phyloP scores from a whole-genome alignment of 1,140 invertebrate genomes.

The Drosophila pruinosa region DNA sequence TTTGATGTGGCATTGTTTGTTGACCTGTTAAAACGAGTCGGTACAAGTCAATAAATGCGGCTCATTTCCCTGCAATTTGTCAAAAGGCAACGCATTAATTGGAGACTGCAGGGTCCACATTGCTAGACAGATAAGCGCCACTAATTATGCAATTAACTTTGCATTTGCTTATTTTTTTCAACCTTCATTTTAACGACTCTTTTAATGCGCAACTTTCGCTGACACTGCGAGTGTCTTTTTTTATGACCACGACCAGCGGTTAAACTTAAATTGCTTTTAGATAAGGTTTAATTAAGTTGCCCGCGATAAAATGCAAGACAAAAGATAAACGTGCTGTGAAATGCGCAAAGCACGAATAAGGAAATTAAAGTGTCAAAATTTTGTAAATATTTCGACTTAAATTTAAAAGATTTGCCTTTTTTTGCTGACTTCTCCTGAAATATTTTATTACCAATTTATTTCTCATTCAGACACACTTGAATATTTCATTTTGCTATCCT shows the following conservation, averaged over 20 bases:
- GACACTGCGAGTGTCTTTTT: constrained; percentile 25
- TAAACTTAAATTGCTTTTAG: constrained; percentile 73
- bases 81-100: constrained; percentile 2
- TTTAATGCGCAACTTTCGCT: constrained; percentile 49
- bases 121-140: constrained; percentile 18
- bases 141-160: constrained; percentile 75
- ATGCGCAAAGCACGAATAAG: neutral
- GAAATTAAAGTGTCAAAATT: neutral
- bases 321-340: constrained; percentile 36
- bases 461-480: neutral
- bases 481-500: neutral
- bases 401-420: neutral
- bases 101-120: neutral
- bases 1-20: constrained; percentile 21
- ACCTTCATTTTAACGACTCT: constrained; percentile 49
- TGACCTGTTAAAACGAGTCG: neutral
- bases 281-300: constrained; percentile 61
- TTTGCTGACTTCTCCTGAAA: neutral
- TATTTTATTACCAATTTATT: constrained; percentile 4
- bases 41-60: neutral
- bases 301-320: neutral
- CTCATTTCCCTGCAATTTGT: neutral
- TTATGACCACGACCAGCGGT: constrained; percentile 50
- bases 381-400: neutral
- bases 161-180: constrained; percentile 11